Evolutionary conservation across 2,888 invertebrate genomes (phyloP).

Genomic region (Lochmaea crataegi): DNA sequence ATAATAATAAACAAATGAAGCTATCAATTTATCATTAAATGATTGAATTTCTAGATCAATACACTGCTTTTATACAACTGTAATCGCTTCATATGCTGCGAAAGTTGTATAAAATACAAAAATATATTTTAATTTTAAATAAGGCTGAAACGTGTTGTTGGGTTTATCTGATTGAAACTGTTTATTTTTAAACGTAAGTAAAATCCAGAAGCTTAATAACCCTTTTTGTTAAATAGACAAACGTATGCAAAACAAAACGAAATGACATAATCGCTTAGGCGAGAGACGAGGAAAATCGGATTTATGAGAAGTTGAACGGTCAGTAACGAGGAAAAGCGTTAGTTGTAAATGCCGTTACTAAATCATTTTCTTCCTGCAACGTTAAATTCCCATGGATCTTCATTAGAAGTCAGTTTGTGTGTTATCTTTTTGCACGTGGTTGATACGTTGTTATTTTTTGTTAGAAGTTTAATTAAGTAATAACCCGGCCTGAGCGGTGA

Average conservation of each 20-base stretch:
- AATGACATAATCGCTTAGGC: conserved; percentile 15
- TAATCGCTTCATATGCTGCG: too few species aligned
- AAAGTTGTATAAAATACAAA: too few species aligned
- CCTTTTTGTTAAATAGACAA: conserved; percentile 15
- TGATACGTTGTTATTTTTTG: conserved; percentile 42
- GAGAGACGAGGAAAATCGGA: conserved; percentile 33
- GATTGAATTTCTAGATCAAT: too few species aligned
- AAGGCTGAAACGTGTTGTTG: too few species aligned
- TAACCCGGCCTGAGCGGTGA: conserved; percentile 41
- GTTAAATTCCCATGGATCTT: conserved; percentile 51
- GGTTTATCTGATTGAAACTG: too few species aligned
- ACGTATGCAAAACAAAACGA: neutral
- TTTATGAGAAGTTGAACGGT: conserved; percentile 44
- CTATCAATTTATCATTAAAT: too few species aligned
- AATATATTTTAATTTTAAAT: too few species aligned
- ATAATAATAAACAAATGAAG: too few species aligned
- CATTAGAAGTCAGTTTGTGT: conserved; percentile 49
- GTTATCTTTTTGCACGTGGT: conserved; percentile 43
- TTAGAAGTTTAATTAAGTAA: conserved; percentile 41
- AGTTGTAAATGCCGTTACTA: conserved; percentile 37
- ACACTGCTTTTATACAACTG: too few species aligned
- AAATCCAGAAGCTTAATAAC: neutral
- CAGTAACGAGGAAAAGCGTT: conserved; percentile 32
- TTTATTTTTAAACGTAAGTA: neutral
- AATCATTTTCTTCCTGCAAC: conserved; percentile 47